These are phyloP conservation scores for Rhineura floridana DNA, from an alignment of 2,113 vertebrate genomes.

Conservation along the genomic window DNA sequence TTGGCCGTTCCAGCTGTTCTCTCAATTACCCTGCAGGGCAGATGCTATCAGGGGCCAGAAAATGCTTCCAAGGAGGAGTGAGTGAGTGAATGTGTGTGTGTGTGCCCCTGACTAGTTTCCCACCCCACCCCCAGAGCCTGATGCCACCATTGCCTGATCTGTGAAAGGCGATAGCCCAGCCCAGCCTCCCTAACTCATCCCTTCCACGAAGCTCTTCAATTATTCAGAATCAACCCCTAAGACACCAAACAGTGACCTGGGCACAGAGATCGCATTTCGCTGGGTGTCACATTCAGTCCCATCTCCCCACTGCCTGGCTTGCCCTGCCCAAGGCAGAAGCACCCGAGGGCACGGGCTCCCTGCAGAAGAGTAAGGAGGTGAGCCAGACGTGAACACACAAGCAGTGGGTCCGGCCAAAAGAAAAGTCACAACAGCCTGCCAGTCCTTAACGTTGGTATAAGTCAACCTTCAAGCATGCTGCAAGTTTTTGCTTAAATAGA, in stretches of 20 bases:
- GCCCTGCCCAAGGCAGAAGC: background rate
- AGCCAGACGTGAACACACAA: no score
- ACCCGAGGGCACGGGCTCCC: background rate
- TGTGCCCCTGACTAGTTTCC: background rate
- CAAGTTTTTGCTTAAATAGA: background rate
- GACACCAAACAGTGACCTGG: background rate
- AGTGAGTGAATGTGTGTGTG: background rate
- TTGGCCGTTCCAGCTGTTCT: no score
- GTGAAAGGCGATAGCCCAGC: background rate
- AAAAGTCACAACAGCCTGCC: background rate
- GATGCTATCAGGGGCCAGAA: background rate
- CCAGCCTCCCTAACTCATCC: fast-evolving
- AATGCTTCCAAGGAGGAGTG: background rate
- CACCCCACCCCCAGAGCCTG: background rate
- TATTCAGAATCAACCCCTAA: constrained; percentile 23
- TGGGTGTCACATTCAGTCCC: background rate
- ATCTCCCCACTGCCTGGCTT: background rate
- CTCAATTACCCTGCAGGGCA: no score
- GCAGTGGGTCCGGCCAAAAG: background rate
- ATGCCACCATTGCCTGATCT: background rate
- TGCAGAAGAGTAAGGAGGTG: background rate
- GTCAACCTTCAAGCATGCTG: background rate
- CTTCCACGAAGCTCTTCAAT: background rate
- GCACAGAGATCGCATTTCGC: background rate
- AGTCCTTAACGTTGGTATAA: background rate